Base-by-base conservation (phyloP, 2,113 vertebrate species). In the Pomatorhinus ruficollis region DNA sequence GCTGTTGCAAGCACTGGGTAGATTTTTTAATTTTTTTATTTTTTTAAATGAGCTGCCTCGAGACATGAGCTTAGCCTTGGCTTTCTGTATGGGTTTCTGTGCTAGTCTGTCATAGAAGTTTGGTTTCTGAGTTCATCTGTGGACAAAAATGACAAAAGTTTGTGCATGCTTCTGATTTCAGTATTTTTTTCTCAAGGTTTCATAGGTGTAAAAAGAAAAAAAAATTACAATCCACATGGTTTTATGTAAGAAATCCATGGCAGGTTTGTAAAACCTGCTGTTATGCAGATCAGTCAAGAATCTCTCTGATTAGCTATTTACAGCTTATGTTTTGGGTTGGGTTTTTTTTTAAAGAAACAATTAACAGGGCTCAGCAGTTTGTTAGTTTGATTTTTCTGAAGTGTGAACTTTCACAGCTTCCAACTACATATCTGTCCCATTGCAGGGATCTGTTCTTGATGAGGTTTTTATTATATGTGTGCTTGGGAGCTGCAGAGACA, bases 361-460 rank as follows among this genome's bases (percentile, higher is more conserved):
- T 94, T 94, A 96, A 65, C 91, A 91, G 83, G 78, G 85, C 90
- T 93, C 85, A 83, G 71, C 76, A 89, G 56, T 92, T 97, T 90
- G 75, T 87, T 89, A 69, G 90, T 83, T 95, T 95, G 91, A 69
- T 84, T 94, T 95, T 88, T 95, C 63, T 89, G 35, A 95, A 89
- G 93, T 96, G 91, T 85, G 76, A 90, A 92, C 86, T 97, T 97
- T 96, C 90, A 95, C 92, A 96, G 86, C 88, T 96, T 93, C 82
- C 64, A 87, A 65, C 79, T 65, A 25, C 71, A 21, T 81, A 86
- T 93, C 68, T 93, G 64, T 95, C 92, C 87, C 82, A 87, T 85
- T 75, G 68, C 95, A 72, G 42, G 56, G 69, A 90, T 97, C 93
- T 94, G 76, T 74, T 84, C 75, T 81, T 86, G 92, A 64, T 95